Evolutionary conservation across 2,888 invertebrate species (phyloP), one percentile per base, ranked within the genome.

Genomic region (Lumbricus terrestris): DNA sequence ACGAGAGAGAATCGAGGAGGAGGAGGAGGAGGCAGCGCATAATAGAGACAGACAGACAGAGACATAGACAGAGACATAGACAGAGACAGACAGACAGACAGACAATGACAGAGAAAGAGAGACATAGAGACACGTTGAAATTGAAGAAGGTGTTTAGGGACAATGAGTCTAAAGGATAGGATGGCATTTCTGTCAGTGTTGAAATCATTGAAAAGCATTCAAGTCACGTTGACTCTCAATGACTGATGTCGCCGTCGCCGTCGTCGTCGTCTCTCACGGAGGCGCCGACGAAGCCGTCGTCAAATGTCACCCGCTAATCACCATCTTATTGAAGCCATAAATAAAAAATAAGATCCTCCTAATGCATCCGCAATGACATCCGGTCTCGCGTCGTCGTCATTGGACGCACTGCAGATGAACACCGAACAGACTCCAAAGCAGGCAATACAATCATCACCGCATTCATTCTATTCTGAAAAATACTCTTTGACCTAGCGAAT

Each of bases 191-290:
- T 34, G 42, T 29, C 33, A 35, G n/a, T 54, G 89, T 54, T 38
- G 42, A 69, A 89, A n/a, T 89, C 34, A 89, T 38, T 47, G 89
- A 89, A n/a, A 69, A 69, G 69, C n/a, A 69, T 69, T 69, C 69
- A 69, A 29, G 69, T 69, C 69, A 69, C 69, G 69, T n/a, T n/a
- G n/a, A 47, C n/a, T 16, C 13, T 69, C 69, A n/a, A 11, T 69
- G 69, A 69, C 1, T n/a, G 69, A 69, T n/a, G 69, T 16, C 69
- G 1, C 38, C 38, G 38, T 38, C 38, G 5, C 38, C 38, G 38
- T 38, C 38, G 38, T 38, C 38, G 5, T 13, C 38, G 38, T 38
- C 38, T 15, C 6, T 42, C 15, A 15, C 15, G 2, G 13, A 15
- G 15, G 16, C 0, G 47, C 47, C 18, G 47, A 47, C 47, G 47